Conservation (phyloP, 2,888 invertebrate species). For the Chrysotoxum bicinctum region DNA sequence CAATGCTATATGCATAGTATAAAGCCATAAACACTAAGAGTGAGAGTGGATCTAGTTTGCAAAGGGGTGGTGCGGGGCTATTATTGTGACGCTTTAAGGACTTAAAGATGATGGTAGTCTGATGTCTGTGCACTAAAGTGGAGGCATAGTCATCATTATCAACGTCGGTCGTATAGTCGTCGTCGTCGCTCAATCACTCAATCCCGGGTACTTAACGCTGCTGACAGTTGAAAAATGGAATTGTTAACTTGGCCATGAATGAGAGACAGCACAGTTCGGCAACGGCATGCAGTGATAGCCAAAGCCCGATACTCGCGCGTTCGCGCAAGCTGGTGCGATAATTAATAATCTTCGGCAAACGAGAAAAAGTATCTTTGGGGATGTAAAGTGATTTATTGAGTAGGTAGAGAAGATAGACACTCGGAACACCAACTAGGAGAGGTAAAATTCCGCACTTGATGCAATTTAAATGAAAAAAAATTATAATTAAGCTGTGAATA, state of each 20-base stretch:
- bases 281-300: background rate
- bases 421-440: slow-evolving; percentile 21
- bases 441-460: slow-evolving; percentile 47
- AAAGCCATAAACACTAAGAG: slow-evolving; percentile 20
- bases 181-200: slow-evolving; percentile 67
- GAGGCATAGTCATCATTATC: slow-evolving; percentile 40
- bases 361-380: slow-evolving; percentile 13
- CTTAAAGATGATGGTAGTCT: slow-evolving; percentile 39
- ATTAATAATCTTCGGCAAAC: slow-evolving; percentile 60
- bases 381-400: slow-evolving; percentile 65
- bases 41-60: slow-evolving; percentile 34
- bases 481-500: slow-evolving; percentile 50
- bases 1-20: background rate
- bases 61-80: background rate
- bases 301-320: background rate
- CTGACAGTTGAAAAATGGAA: slow-evolving; percentile 72
- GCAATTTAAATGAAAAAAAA: slow-evolving; percentile 35
- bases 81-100: slow-evolving; percentile 58
- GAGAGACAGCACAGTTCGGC: background rate
- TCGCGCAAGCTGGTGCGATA: slow-evolving; percentile 36
- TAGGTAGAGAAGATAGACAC: slow-evolving; percentile 40
- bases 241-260: slow-evolving; percentile 53
- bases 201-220: slow-evolving; percentile 61
- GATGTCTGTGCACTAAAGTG: slow-evolving; percentile 14
- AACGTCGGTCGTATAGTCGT: slow-evolving; percentile 37